Percentiles rank a stretch among this genome's conserved stretches.
Conservation (phyloP, 2,797 vertebrate species). For the Benthosema pterotum region DNA sequence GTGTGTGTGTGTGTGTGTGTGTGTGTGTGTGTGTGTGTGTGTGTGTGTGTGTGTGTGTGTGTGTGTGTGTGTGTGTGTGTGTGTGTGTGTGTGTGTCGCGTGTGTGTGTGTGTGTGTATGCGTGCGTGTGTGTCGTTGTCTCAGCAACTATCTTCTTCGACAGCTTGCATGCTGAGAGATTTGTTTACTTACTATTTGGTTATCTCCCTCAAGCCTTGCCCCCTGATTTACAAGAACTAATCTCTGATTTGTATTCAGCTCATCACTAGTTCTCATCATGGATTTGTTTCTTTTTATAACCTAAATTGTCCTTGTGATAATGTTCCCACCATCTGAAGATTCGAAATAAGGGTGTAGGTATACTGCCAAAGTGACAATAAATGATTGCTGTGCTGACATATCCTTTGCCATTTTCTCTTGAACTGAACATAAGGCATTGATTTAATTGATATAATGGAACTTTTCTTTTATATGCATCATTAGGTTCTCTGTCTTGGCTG, state of each 20-base stretch:
- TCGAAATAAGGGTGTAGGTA: neutral
- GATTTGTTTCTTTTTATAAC: slow-evolving; percentile 38
- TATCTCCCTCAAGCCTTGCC: slow-evolving; percentile 55
- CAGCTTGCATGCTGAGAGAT: slow-evolving; percentile 39
- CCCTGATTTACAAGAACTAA: slow-evolving; percentile 53
- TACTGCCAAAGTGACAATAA: neutral
- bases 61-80: too few relatives aligned
- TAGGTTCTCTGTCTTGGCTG: slow-evolving; percentile 87
- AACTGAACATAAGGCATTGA: neutral
- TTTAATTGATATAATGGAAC: neutral
- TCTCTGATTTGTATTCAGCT: slow-evolving; percentile 25
- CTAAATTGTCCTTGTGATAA: slow-evolving; percentile 20
- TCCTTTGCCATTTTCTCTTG: neutral
- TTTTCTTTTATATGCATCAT: slow-evolving; percentile 6
- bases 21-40: too few relatives aligned
- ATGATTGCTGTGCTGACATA: neutral
- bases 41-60: too few relatives aligned
- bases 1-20: too few relatives aligned
- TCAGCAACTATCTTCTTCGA: slow-evolving; percentile 33
- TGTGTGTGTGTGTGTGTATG: too few relatives aligned
- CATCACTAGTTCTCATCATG: slow-evolving; percentile 8
- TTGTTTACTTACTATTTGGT: slow-evolving; percentile 32
- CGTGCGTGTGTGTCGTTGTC: neutral
- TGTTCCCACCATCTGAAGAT: neutral
- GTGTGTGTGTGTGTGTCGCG: too few relatives aligned